Evolutionary conservation across 1,140 invertebrate genomes (phyloP), one percentile per base, ranked within the genome.

Genomic region (Parasteatoda tepidariorum): DNA sequence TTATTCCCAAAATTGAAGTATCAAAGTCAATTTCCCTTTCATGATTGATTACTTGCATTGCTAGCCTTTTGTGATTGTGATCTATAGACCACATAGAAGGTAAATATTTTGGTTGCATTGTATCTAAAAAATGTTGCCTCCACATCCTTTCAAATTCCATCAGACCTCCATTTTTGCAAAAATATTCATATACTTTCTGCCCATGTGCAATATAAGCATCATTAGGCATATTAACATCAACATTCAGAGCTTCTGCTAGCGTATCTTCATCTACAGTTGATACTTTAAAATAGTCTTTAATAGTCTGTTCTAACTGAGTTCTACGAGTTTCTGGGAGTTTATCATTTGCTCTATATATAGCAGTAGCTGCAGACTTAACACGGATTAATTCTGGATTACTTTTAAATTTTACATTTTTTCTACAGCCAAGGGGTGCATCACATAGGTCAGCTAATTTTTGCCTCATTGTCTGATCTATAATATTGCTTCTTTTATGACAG

Each of bases 401-500:
- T 55, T 86, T 85, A 3, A 87, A 88, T 86, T 87, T 91, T 81
- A 85, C 87, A 73, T 84, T 86, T 74, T 87, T 89, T 84, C 88
- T 89, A 84, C 86, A 88, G 73, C 86, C 89, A 38, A 93, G 84
- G 28, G 94, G 94, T 24, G 94, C 94, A 85, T 91, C 86, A 86
- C 93, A 95, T 78, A 90, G 88, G 0, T 87, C 83, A 4, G 92
- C 93, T 11, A 96, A 88, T 76, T 91, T 88, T 85, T 89, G 90
- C 78, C 93, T 90, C 61, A 96, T 87, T 6, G 88, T 86, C 59
- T 92, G 88, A 89, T 96, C 95, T 41, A 91, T 89, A 33, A 90
- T 90, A 87, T 94, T 94, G 88, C 94, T 95, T 15, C 89, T 86
- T 85, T 93, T 92, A 88, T 96, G 95, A 89, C 95, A 96, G 0